Evolutionary conservation across 2,113 vertebrate species (phyloP).

Genomic region (Sitta europaea): DNA sequence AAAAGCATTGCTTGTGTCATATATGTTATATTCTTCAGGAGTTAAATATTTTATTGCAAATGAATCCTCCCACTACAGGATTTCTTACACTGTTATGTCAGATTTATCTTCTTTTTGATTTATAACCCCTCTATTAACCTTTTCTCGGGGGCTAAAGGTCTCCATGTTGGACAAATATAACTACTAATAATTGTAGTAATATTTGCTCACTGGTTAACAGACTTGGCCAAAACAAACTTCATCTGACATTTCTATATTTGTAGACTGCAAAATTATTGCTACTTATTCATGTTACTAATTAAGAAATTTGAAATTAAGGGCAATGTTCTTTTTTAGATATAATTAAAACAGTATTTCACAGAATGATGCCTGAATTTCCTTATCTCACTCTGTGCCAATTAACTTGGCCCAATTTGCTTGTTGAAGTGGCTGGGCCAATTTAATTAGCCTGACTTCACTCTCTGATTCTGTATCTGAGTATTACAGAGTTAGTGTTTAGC

Average conservation of each 20-base stretch:
- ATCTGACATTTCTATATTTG: not conserved
- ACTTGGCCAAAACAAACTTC: conserved; percentile 11
- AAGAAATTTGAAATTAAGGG: conserved; percentile 48
- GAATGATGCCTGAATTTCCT: conserved; percentile 28
- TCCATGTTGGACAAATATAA: not conserved
- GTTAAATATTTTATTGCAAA: not conserved
- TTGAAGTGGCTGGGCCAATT: conserved; percentile 28
- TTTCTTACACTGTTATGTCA: not conserved
- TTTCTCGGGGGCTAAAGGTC: not conserved
- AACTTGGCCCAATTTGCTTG: conserved; percentile 43
- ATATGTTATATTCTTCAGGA: not conserved
- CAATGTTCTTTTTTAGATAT: conserved; percentile 29
- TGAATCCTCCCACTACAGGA: not conserved
- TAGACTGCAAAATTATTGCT: conserved; percentile 9
- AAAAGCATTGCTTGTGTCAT: not conserved
- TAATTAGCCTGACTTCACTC: conserved; percentile 51
- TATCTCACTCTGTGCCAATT: conserved; percentile 40
- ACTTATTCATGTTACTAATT: conserved; percentile 58
- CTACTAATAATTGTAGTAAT: not conserved
- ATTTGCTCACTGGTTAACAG: not conserved
- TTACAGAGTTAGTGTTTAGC: not conserved
- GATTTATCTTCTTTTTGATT: not conserved
- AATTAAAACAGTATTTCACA: conserved; percentile 69
- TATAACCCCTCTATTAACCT: not conserved
- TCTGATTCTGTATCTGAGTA: conserved; percentile 28